Base-by-base conservation (phyloP, 2,888 invertebrate genomes). In the Calliopum simillimum region DNA sequence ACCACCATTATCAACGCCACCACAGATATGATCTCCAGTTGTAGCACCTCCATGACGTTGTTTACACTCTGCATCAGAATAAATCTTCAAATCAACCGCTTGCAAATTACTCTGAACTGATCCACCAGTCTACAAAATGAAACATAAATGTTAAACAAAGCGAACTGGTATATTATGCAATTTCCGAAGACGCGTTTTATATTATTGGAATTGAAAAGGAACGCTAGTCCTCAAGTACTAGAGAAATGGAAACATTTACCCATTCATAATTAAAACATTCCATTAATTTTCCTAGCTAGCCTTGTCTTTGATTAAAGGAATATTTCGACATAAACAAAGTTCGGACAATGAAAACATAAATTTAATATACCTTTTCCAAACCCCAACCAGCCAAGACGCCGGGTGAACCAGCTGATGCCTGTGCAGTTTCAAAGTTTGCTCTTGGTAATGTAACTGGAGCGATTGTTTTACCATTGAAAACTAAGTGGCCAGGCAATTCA, bases 101-200 rank as follows among this genome's bases (percentile, higher is more conserved):
- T 88, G 87, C 46, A 88, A 74, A 13, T 74, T 75, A 0, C 46
- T 76, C 73, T 83, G 83, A 1, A 83, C 65, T 3, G 12, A 51
- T 2, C 85, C 85, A 12, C 79, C 80, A n/a, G 84, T 81, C 87
- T 87, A n/a, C n/a, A n/a, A n/a, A n/a, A n/a, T n/a, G n/a, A n/a
- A n/a, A n/a, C n/a, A n/a, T n/a, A n/a, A n/a, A n/a, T n/a, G n/a
- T n/a, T n/a, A n/a, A n/a, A n/a, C n/a, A n/a, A n/a, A n/a, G n/a
- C n/a, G n/a, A n/a, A n/a, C n/a, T n/a, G n/a, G n/a, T n/a, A n/a
- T n/a, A n/a, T n/a, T n/a, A n/a, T n/a, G n/a, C n/a, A n/a, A n/a
- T n/a, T n/a, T n/a, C n/a, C n/a, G n/a, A n/a, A n/a, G n/a, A n/a
- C n/a, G n/a, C n/a, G n/a, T n/a, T n/a, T n/a, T n/a, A n/a, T n/a